A percentile compares a stretch with the other conserved stretches of the same genome.
Evolutionary conservation across 2,797 vertebrate species (phyloP).

Genomic region (Sardinella longiceps): DNA sequence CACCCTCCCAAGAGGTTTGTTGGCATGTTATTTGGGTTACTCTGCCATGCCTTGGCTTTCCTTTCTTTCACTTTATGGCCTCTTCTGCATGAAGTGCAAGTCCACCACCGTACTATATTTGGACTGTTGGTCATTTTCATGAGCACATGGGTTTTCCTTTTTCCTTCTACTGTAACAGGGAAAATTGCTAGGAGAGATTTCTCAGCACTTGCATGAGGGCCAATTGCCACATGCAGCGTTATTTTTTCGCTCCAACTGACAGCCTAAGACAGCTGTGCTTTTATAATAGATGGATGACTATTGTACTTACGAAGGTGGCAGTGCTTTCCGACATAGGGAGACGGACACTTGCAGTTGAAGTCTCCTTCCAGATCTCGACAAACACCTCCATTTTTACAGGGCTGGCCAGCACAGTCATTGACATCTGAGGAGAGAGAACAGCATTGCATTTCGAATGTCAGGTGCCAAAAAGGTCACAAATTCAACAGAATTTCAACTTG

Average conservation of each 20-base stretch:
- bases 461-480: background rate
- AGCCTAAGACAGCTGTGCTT: background rate
- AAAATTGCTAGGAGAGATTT: background rate
- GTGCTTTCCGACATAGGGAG: conserved; percentile 84
- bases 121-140: background rate
- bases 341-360: conserved; percentile 81
- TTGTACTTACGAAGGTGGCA: conserved; percentile 78
- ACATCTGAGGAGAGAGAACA: conserved; percentile 63
- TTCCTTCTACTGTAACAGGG: background rate
- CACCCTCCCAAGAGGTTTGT: background rate
- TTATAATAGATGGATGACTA: background rate
- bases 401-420: conserved; percentile 77
- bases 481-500: background rate
- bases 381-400: conserved; percentile 81
- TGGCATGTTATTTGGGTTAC: background rate
- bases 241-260: background rate
- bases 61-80: background rate
- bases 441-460: conserved; percentile 4
- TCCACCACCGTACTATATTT: background rate
- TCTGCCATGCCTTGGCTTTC: conserved; percentile 14
- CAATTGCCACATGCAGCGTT: background rate
- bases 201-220: background rate
- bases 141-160: background rate
- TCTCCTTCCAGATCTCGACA: conserved; percentile 80
- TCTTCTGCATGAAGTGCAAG: background rate